Base-by-base conservation (phyloP, 2,888 invertebrate species). In the Parnassius glacialis region DNA sequence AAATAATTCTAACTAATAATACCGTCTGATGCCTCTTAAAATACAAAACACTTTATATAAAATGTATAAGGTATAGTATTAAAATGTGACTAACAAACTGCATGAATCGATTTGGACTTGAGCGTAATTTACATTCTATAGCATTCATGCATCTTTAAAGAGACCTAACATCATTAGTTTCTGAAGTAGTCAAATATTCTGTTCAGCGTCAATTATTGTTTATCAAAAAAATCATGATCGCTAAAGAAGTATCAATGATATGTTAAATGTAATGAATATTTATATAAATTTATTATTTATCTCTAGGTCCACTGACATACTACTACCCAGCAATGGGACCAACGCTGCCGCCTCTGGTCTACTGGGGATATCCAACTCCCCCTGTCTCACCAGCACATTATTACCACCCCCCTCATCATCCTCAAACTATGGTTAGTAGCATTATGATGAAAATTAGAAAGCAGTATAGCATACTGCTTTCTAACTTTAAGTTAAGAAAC, bases 281-380 rank as follows among this genome's bases (percentile, higher is more conserved):
- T 43, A 5, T 11, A 43, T 43, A 10, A 34, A 48, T 48, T 9
- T 13, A 13, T 9, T 48, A n/a, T 48, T 48, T 7, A 34, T 60
- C 41, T 51, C 13, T 82, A 90, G 91, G 93, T 67, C 92, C 93
- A 11, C 83, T 93, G 67, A 92, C 93, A 13, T 91, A 92, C 74
- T 92, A 92, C 73, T 92, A 93, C 65, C 83, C 92, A 43, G 90
- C 92, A 61, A 91, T 92, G 85, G 92, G 92, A 42, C 92, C 93
- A 20, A 90, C 93, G 61, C 89, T 93, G 76, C 93, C 93, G 47
- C 94, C 94, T 43, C 94, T 95, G 65, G 95, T 97, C 73, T 97
- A 97, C 92, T 98, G 97, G 97, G 96, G 96, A 0, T 98, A 98
- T 90, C 97, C 98, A 54, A 97, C 97, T 74, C 98, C 98, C 48